Conservation (phyloP, 2,797 vertebrate genomes). For the Leucoraja ocellata region DNA sequence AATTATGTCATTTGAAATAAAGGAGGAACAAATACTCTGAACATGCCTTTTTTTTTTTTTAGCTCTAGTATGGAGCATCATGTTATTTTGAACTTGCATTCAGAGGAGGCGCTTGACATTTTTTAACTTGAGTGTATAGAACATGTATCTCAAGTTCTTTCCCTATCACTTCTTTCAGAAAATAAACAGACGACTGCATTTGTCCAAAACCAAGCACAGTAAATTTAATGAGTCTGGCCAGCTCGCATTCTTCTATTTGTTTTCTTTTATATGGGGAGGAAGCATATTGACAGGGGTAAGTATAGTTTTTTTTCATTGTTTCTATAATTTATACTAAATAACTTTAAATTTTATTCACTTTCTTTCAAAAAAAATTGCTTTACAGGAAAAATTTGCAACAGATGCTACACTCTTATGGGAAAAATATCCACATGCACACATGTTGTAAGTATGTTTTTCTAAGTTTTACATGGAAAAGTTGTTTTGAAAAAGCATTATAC, state of each 20-base stretch:
- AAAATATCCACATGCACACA: constrained; percentile 67
- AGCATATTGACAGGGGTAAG: constrained; percentile 73
- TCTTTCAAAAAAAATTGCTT: constrained; percentile 21
- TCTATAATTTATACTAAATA: neutral
- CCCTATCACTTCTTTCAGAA: constrained; percentile 57
- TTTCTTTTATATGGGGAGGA: constrained; percentile 75
- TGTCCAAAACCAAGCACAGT: constrained; percentile 79
- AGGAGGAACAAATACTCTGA: neutral
- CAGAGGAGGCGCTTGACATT: neutral
- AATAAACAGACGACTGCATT: constrained; percentile 69
- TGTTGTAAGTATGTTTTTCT: constrained; percentile 65
- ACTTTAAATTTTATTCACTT: neutral
- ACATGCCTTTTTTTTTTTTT: neutral
- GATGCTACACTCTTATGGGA: constrained; percentile 73
- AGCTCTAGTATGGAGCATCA: neutral
- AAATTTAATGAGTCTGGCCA: constrained; percentile 80
- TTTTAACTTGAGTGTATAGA: neutral
- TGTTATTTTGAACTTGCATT: neutral
- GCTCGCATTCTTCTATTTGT: constrained; percentile 71
- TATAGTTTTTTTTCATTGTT: neutral
- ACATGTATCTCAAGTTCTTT: neutral
- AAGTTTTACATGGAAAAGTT: neutral
- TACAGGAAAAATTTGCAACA: constrained; percentile 69
- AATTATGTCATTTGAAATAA: neutral
- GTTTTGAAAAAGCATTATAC: neutral